These are phyloP conservation scores for Leucophenga varia DNA, from an alignment of 1,140 invertebrate genomes.

Conservation along the genomic window DNA sequence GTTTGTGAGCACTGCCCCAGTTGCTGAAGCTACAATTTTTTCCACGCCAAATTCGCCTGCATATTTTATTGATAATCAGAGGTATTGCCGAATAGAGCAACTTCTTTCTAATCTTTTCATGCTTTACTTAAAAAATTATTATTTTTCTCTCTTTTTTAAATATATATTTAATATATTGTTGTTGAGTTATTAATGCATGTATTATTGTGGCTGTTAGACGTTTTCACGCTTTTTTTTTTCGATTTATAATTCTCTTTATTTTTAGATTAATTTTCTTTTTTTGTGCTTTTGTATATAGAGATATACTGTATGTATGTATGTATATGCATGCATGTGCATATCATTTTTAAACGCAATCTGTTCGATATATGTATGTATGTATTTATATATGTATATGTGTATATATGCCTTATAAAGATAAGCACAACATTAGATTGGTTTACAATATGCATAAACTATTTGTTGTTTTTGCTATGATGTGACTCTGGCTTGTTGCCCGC, in stretches of 20 bases:
- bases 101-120: no score
- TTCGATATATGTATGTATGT: neutral
- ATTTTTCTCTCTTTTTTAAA: no score
- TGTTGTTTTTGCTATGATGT: no score
- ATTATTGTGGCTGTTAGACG: no score
- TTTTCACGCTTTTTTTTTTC: neutral
- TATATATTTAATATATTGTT: no score
- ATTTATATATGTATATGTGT: neutral
- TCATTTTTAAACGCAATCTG: neutral
- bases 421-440: no score
- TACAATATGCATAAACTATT: no score
- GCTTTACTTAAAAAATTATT: no score
- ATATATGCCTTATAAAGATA: neutral
- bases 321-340: neutral
- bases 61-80: conserved; percentile 36
- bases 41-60: conserved; percentile 22
- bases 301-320: neutral
- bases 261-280: neutral
- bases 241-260: neutral
- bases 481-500: no score
- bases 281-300: neutral
- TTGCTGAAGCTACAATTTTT: neutral
- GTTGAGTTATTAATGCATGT: no score
- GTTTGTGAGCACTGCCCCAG: neutral
- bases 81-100: no score